Base-by-base conservation (phyloP, 1,140 invertebrate species). In the Pseudoatta argentina region DNA sequence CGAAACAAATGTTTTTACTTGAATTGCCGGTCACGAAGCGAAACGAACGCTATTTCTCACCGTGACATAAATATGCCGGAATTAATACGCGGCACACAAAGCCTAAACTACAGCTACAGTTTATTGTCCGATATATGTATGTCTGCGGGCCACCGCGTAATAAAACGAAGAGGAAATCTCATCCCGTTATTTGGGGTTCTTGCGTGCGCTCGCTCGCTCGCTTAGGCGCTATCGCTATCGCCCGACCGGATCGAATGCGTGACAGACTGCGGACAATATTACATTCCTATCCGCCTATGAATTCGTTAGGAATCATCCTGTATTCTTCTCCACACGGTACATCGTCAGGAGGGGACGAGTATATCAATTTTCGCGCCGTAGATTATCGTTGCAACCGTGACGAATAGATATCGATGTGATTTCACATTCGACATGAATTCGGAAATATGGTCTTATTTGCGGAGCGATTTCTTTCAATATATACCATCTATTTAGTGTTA, bases 1-100 rank as follows among this genome's bases (percentile, higher is more conserved):
- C 44, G 57, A 87, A 89, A 89, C 85, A 73, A 88, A 89, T 72
- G 72, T 67, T 89, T 87, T 83, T 73, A 73, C 67, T 82, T 82
- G 18, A 73, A 61, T 27, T 24, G 79, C 79, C 12, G 67, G 85
- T 87, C 72, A 86, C 88, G 67, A 51, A 75, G 30, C 63, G 53
- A 27, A 73, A 78, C 71, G 87, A 55, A 51, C 57, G 59, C 34
- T 63, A 48, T 59, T 79, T 57, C 16, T 12, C 24, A 27, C 67
- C 73, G 69, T 24, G 59, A 87, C 81, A 90, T 89, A 94, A 93
- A 94, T 94, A 94, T 87, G 78, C 64, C 85, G 92, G 92, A 93
- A 94, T 95, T 94, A 94, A 95, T 95, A 93, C 91, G 87, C 91
- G 87, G 82, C 88, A 64, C 91, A 92, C 92, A 94, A 94, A 94